Evolutionary conservation across 1,140 invertebrate genomes (phyloP), one percentile per base, ranked within the genome.

Genomic region (Cardiocondyla obscurior): DNA sequence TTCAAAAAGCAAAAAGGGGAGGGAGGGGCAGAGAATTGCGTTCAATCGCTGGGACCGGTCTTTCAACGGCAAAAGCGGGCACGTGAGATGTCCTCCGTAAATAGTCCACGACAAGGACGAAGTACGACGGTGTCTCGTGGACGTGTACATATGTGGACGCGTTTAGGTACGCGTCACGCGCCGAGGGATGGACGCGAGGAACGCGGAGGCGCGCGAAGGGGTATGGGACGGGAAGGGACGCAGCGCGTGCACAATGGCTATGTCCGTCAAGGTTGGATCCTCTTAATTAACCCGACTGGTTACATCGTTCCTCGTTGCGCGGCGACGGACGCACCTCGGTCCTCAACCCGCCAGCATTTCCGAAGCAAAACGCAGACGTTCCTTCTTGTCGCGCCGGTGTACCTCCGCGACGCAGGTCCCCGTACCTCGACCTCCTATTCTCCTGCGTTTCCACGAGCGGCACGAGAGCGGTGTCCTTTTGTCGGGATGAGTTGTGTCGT

Each of bases 241-340:
- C 64, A 30, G 74, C 81, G 86, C 64, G 70, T 83, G 84, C 81
- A 89, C 87, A 89, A 89, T 89, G 76, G 81, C 86, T 69, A 84
- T 76, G 87, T 89, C 87, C 84, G 87, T 89, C 87, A 89, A 88
- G 84, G 84, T 86, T 89, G 87, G 87, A 89, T 89, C 76, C 86
- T 89, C 87, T 89, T 89, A 89, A 89, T 89, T 89, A 89, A 89
- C 87, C 88, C 86, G 87, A 89, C 87, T 88, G 87, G 86, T 84
- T 89, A 89, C 87, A 88, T 76, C 84, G 84, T 88, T 85, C 67
- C 84, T 89, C 65, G n/a, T 74, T 86, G 84, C 85, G 84, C 85
- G 72, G 72, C 72, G 79, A 72, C 77, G 83, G 87, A 88, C 82
- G 83, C 87, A 64, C 79, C 81, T 70, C 69, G 62, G 33, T 73